A percentile compares a stretch with the other conserved stretches of the same genome.
Evolutionary conservation across 1,140 invertebrate genomes (phyloP).

Genomic region (Zeugodacus cucurbitae): DNA sequence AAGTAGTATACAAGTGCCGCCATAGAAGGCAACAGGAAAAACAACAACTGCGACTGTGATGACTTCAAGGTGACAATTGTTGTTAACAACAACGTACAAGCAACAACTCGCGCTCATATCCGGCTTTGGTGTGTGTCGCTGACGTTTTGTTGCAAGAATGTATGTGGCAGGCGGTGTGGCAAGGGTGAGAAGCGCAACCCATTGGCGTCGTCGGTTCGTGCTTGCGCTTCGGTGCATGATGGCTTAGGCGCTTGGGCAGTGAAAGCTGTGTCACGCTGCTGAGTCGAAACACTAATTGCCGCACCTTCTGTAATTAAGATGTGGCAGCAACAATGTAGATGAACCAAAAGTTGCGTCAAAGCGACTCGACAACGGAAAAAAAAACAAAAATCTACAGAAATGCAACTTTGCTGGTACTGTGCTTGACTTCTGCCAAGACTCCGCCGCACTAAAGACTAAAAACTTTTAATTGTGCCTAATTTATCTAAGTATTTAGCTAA

Average conservation of each 20-base stretch:
- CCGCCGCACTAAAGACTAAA: background rate
- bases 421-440: background rate
- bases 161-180: background rate
- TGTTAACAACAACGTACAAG: background rate
- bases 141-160: background rate
- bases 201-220: background rate
- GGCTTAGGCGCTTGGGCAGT: background rate
- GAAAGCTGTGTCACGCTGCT: background rate
- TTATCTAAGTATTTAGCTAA: background rate
- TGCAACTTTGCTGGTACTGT: background rate
- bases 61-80: conserved; percentile 27
- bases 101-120: conserved; percentile 6
- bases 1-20: background rate
- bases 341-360: background rate
- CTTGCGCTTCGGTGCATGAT: background rate
- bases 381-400: background rate
- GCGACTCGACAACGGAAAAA: too few species aligned
- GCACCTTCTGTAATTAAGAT: conserved; percentile 24
- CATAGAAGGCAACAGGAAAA: background rate
- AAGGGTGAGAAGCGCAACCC: background rate
- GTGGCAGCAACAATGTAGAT: background rate
- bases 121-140: background rate
- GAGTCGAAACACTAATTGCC: conserved; percentile 1
- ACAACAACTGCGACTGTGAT: background rate
- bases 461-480: conserved; percentile 25